A percentile compares a stretch with the other conserved stretches of the same genome.
Evolutionary conservation across 1,140 invertebrate genomes (phyloP).

Genomic region (Apis laboriosa): DNA sequence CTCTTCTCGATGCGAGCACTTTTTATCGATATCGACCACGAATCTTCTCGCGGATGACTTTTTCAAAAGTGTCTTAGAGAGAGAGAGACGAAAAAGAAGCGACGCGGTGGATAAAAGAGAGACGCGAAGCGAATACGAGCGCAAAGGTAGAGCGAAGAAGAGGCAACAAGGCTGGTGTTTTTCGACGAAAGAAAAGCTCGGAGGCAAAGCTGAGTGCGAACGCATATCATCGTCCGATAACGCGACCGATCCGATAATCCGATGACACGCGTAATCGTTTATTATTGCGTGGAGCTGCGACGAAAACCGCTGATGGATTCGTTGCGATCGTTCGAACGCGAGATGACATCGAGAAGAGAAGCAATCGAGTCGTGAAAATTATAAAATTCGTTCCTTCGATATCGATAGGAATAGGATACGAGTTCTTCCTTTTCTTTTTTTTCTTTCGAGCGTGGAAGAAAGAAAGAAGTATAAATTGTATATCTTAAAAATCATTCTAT

Average conservation of each 20-base stretch:
- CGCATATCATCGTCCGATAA: slow-evolving; percentile 66
- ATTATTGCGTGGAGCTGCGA: slow-evolving; percentile 43
- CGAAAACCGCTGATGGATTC: neutral
- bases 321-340: neutral
- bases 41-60: too few relatives aligned
- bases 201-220: slow-evolving; percentile 67
- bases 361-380: neutral
- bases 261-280: slow-evolving; percentile 62
- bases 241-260: slow-evolving; percentile 58
- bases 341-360: neutral
- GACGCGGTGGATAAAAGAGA: neutral
- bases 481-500: too few relatives aligned
- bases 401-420: neutral
- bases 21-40: too few relatives aligned
- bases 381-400: neutral
- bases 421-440: too few relatives aligned
- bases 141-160: neutral
- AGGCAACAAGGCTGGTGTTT: slow-evolving; percentile 6
- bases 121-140: neutral
- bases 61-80: neutral
- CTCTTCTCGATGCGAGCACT: slow-evolving; percentile 33
- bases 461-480: too few relatives aligned
- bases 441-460: too few relatives aligned
- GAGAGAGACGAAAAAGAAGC: neutral
- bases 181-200: slow-evolving; percentile 34